These are phyloP conservation scores for Carposina sasakii DNA, from an alignment of 1,140 invertebrate genomes.

Conservation along the genomic window DNA sequence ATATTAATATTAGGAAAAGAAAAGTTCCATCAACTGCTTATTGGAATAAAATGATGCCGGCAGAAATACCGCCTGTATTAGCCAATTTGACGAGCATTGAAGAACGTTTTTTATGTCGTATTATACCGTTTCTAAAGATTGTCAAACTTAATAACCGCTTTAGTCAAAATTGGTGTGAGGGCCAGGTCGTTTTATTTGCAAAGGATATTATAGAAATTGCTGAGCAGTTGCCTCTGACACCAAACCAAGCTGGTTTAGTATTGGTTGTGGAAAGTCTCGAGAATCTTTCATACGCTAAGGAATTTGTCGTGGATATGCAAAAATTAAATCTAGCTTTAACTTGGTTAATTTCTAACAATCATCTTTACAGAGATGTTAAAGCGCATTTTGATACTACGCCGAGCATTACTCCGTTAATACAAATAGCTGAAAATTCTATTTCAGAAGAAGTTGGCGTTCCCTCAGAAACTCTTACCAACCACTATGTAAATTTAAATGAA, in stretches of 20 bases:
- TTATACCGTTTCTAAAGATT: not conserved
- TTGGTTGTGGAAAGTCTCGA: conserved; percentile 13
- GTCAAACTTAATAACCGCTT: not conserved
- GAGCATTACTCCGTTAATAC: not conserved
- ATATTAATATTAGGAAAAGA: conserved; percentile 12
- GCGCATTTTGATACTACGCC: not conserved
- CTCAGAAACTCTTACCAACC: not conserved
- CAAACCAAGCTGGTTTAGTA: conserved; percentile 16
- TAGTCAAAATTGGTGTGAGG: not conserved
- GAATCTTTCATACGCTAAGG: conserved; percentile 11
- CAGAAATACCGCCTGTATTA: conserved; percentile 12
- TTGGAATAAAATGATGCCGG: conserved; percentile 15
- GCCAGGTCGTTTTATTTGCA: not conserved
- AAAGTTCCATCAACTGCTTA: conserved; percentile 16
- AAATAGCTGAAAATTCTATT: conserved; percentile 2
- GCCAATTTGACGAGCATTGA: conserved; percentile 13
- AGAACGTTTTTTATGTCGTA: too few relatives aligned
- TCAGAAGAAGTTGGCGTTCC: not conserved
- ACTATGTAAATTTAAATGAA: not conserved
- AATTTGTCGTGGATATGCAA: conserved; percentile 10
- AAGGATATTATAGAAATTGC: not conserved
- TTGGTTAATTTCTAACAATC: conserved; percentile 14
- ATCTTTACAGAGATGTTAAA: not conserved
- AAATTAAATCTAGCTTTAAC: conserved; percentile 11
- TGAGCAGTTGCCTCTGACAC: conserved; percentile 1